Percentiles rank a stretch among this genome's conserved stretches.
Conservation (phyloP, 2,113 vertebrate genomes). For the Barbus barbus region DNA sequence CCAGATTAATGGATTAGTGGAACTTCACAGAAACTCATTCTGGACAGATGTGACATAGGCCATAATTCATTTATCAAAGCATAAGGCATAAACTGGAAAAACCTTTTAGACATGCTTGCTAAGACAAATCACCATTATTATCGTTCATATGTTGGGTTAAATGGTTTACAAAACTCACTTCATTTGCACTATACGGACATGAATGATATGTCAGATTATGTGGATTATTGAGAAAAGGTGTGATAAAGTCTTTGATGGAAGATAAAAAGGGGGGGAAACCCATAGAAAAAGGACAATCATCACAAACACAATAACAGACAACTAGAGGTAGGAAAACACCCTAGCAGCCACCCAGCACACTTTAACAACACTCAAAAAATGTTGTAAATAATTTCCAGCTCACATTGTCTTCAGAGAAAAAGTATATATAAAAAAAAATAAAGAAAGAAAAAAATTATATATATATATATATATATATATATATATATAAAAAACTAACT, state of each 20-base stretch:
- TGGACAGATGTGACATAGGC: neutral
- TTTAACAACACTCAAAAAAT: neutral
- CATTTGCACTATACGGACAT: neutral
- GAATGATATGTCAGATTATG: neutral
- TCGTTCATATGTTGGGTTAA: neutral
- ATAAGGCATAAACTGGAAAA: neutral
- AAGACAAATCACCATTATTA: neutral
- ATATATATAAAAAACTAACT: too few species aligned
- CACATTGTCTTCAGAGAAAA: too few species aligned
- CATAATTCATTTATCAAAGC: constrained; percentile 10
- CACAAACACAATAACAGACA: neutral
- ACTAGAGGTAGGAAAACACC: neutral
- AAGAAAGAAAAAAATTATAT: too few species aligned
- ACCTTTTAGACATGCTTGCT: neutral
- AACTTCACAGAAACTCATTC: neutral
- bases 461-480: too few species aligned
- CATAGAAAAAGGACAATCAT: neutral
- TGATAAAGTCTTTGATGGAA: neutral
- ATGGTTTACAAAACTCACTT: neutral
- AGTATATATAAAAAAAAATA: too few species aligned
- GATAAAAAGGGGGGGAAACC: neutral
- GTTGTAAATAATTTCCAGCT: too few species aligned
- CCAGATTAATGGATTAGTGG: neutral
- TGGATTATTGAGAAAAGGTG: neutral
- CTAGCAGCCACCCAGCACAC: neutral